Evolutionary conservation across 1,140 invertebrate genomes (phyloP).

Genomic region (Neomicropteryx cornuta): DNA sequence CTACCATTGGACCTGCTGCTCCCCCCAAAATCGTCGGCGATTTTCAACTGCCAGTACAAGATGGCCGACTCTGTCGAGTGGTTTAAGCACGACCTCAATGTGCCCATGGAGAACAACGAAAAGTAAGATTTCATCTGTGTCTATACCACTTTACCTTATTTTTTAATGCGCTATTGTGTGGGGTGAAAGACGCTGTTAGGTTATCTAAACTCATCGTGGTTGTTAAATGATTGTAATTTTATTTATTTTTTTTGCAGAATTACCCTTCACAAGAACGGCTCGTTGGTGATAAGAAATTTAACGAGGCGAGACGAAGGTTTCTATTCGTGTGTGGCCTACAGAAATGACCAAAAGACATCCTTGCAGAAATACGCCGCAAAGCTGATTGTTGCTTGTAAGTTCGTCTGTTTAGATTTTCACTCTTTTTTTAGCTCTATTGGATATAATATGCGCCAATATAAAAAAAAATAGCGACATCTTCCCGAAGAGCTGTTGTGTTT

Average conservation of each 20-base stretch:
- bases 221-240: too few species aligned
- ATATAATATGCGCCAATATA: too few species aligned
- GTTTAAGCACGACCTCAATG: constrained; percentile 12
- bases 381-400: constrained; percentile 13
- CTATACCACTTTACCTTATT: too few species aligned
- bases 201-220: too few species aligned
- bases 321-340: constrained; percentile 12
- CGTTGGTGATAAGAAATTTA: constrained; percentile 10
- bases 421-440: too few species aligned
- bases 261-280: constrained; percentile 12
- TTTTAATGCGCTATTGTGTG: too few species aligned
- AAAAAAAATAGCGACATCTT: too few species aligned
- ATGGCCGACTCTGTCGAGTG: constrained; percentile 10
- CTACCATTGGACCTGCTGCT: constrained; percentile 8
- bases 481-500: too few species aligned
- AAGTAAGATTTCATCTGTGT: constrained; percentile 11
- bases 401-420: constrained; percentile 1
- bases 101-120: constrained; percentile 8
- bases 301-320: constrained; percentile 11
- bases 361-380: constrained; percentile 11
- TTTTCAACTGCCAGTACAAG: constrained; percentile 12
- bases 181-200: too few species aligned
- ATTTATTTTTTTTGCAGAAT: constrained; percentile 9
- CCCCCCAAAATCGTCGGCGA: constrained; percentile 8
- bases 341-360: constrained; percentile 8